Base-by-base conservation (phyloP, 1,140 invertebrate genomes). In the Melanaphis sacchari region DNA sequence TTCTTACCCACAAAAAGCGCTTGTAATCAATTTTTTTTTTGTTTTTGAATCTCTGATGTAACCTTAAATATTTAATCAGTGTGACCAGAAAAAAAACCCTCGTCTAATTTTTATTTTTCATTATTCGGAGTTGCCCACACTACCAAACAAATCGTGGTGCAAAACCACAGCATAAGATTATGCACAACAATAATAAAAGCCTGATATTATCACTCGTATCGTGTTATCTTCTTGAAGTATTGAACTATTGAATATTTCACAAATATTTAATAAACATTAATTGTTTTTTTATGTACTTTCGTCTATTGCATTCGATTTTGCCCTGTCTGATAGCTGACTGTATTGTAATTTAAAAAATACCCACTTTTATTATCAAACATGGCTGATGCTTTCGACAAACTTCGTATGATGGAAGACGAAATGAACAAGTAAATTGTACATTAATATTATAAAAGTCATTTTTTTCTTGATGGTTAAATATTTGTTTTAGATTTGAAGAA, bases 351-450 rank as follows among this genome's bases (percentile, higher is more conserved):
- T n/a, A n/a, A 76, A 36, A n/a, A 36, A 18, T 76, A n/a, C 11
- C 59, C 18, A n/a, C 31, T 76, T 76, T 76, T 76, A 0, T 66
- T 38, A 59, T 41, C 89, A 66, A 21, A 41, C 41, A 93, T 93
- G 91, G 41, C 91, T 18, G 91, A 93, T 36, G 91, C 91, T 54
- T 93, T 93, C n/a, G 94, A 94, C 46, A 94, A 94, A 94, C 82
- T 94, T 26, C 93, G 94, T 89, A 94, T 94, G 59, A 94, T 94
- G 94, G 94, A 94, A 90, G 94, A 94, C 93, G 94, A 94, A 93
- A 94, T 94, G 94, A 94, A 94, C 94, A 94, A 94, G 94, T 94
- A 66, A 90, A 76, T 82, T 49, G 46, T 15, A 90, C 26, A 52
- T 89, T 21, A 59, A 89, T 36, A 24, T 31, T 8, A 2, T 11